Percentiles rank a stretch among this genome's conserved stretches.
These are phyloP conservation scores for Myotis planiceps DNA, from an alignment of 2,797 vertebrate species.

Conservation along the genomic window DNA sequence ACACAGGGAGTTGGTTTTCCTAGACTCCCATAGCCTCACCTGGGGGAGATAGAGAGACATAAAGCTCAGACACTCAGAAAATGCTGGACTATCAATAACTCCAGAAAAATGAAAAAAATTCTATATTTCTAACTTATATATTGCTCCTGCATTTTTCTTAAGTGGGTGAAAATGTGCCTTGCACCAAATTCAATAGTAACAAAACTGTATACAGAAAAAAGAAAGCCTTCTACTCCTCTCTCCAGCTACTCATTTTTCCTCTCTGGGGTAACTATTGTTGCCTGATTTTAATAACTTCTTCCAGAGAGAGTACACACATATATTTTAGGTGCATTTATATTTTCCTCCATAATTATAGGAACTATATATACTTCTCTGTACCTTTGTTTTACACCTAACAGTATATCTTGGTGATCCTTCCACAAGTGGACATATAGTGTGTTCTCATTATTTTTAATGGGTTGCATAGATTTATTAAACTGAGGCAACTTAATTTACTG, in stretches of 20 bases:
- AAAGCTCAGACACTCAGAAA: not conserved
- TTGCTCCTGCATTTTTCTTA: not conserved
- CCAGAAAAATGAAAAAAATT: not conserved
- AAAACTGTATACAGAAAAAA: not conserved
- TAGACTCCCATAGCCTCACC: not conserved
- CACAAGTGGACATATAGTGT: not conserved
- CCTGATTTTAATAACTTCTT: constrained; percentile 2
- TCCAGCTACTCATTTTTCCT: not conserved
- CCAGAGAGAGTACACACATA: not conserved
- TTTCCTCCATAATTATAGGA: not conserved
- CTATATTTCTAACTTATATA: not conserved
- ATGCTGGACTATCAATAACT: not conserved
- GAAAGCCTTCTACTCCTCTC: not conserved
- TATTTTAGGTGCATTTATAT: not conserved
- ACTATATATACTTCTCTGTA: not conserved
- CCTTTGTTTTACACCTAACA: not conserved
- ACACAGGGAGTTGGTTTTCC: not conserved
- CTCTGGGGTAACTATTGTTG: not conserved
- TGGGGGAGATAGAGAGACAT: not conserved
- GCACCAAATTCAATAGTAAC: not conserved
- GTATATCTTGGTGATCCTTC: not conserved
- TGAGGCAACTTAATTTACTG: not conserved
- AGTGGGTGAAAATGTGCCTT: not conserved
- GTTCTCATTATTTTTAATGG: not conserved
- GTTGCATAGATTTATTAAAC: not conserved